Percentiles rank a stretch among this genome's conserved stretches.
Evolutionary conservation across 2,888 invertebrate genomes (phyloP).

Genomic region (Anthrax anthrax): DNA sequence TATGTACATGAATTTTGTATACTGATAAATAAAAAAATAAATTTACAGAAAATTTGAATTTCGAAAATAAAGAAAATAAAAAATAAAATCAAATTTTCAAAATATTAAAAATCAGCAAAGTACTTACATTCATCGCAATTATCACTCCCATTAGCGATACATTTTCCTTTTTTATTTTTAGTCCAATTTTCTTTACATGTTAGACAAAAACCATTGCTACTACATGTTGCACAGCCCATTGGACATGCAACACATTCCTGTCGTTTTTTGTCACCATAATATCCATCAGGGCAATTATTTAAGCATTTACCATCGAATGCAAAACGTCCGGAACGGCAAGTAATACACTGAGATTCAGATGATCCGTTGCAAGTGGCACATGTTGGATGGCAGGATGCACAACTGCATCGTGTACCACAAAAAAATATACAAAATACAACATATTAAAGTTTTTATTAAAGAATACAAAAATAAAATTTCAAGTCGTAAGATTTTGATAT

Average conservation of each 20-base stretch:
- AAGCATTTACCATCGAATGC: conserved; percentile 59
- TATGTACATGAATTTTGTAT: too few species aligned
- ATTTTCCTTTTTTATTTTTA: conserved; percentile 59
- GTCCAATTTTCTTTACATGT: conserved; percentile 62
- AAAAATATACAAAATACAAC: too few species aligned
- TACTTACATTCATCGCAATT: conserved; percentile 51
- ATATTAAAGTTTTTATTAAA: too few species aligned
- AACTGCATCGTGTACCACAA: conserved; percentile 35
- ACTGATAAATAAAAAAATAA: too few species aligned
- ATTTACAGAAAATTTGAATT: too few species aligned
- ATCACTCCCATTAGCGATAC: conserved; percentile 53
- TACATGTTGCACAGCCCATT: conserved; percentile 62
- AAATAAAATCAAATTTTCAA: too few species aligned
- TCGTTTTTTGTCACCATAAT: conserved; percentile 62
- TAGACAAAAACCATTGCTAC: conserved; percentile 53
- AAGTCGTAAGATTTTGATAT: too few species aligned
- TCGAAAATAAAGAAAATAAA: too few species aligned
- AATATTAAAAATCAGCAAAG: too few species aligned
- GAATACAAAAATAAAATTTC: too few species aligned
- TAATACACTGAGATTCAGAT: conserved; percentile 63
- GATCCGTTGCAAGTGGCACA: conserved; percentile 72
- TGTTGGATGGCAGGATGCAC: conserved; percentile 61
- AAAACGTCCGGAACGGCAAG: conserved; percentile 59
- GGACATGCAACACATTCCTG: conserved; percentile 66
- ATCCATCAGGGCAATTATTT: conserved; percentile 55